Evolutionary conservation across 2,113 vertebrate species (phyloP).

Genomic region (Hippocampus abdominalis): DNA sequence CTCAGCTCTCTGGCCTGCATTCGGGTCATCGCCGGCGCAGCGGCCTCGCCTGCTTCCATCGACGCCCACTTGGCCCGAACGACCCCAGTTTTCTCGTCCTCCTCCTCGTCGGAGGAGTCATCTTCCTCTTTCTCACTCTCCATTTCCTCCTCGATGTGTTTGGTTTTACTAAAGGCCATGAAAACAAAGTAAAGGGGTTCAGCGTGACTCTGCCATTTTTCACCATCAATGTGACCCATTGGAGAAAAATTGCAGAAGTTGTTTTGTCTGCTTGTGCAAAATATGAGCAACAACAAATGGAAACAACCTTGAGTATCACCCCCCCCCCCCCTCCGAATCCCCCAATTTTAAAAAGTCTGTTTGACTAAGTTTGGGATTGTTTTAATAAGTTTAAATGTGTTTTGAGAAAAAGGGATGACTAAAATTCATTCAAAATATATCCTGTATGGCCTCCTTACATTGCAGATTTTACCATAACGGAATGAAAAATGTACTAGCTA

Average conservation of each 20-base stretch:
- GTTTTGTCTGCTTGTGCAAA: background rate
- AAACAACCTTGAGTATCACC: background rate
- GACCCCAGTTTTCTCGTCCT: constrained; percentile 65
- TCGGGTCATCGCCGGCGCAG: constrained; percentile 69
- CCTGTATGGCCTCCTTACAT: too few relatives aligned
- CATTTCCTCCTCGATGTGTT: constrained; percentile 74
- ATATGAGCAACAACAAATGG: background rate
- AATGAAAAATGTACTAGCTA: background rate
- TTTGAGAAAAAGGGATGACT: too few relatives aligned
- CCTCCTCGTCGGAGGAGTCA: constrained; percentile 67
- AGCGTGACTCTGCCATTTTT: constrained; percentile 30
- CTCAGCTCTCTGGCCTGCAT: constrained; percentile 79
- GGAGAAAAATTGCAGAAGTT: background rate
- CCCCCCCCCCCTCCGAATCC: too few relatives aligned
- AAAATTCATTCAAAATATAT: too few relatives aligned
- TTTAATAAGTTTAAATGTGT: too few relatives aligned
- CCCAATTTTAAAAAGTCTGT: background rate
- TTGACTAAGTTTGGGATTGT: background rate
- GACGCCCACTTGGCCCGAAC: constrained; percentile 36
- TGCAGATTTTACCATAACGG: too few relatives aligned
- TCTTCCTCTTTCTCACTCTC: constrained; percentile 79
- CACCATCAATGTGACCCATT: background rate
- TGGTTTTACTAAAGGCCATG: constrained; percentile 44
- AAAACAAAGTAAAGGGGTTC: background rate
- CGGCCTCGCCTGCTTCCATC: constrained; percentile 17